Conservation (phyloP, 2,797 vertebrate genomes). For the Rhynchotus rufescens region DNA sequence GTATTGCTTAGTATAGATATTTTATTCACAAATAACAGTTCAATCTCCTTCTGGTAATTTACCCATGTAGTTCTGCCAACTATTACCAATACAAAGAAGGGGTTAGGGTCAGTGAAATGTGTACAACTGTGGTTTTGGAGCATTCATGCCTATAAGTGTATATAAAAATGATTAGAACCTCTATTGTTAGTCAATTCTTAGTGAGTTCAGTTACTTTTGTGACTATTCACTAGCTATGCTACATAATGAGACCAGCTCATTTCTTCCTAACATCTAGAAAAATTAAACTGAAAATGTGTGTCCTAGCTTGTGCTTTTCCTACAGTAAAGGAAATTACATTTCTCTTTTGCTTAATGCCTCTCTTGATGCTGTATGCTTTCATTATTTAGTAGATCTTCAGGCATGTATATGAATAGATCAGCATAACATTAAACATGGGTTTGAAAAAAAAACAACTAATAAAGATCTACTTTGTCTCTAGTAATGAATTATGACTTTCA, state of each 20-base stretch:
- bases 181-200: not conserved
- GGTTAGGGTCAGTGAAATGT: not conserved
- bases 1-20: not conserved
- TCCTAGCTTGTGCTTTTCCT: not conserved
- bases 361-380: not conserved
- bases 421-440: not conserved
- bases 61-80: not conserved
- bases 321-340: not conserved
- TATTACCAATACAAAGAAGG: not conserved
- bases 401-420: not conserved
- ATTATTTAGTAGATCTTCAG: not conserved
- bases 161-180: not conserved
- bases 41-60: not conserved
- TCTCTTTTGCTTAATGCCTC: not conserved
- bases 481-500: not conserved
- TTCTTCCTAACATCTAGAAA: not conserved
- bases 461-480: not conserved
- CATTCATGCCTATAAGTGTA: not conserved
- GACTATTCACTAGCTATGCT: no score
- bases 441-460: not conserved
- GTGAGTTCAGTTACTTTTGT: not conserved
- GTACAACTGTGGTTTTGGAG: rapidly evolving
- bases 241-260: not conserved
- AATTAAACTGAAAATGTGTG: not conserved
- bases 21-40: not conserved